phyloP scores from a whole-genome alignment of 2,797 vertebrate genomes.

The Luscinia luscinia region DNA sequence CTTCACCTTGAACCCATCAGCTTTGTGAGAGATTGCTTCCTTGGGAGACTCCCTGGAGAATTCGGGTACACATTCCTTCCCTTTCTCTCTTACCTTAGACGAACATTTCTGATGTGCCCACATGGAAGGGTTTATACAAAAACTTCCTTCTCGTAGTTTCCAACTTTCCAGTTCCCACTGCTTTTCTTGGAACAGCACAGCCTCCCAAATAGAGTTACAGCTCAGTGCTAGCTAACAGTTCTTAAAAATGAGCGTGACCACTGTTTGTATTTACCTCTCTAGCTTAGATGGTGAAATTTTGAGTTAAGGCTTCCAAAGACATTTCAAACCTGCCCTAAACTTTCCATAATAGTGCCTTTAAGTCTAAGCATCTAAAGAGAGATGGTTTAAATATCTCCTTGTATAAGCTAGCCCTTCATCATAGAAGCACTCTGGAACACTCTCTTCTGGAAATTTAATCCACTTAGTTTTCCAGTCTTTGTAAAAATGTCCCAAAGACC shows the following conservation, averaged over 20 bases:
- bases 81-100: not conserved
- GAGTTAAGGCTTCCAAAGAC: not conserved
- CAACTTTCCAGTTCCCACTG: not conserved
- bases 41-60: not conserved
- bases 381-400: not conserved
- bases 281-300: not conserved
- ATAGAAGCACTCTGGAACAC: not conserved
- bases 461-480: not conserved
- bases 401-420: not conserved
- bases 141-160: not conserved
- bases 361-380: not conserved
- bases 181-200: not conserved
- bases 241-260: not conserved
- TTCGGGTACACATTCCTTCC: not conserved
- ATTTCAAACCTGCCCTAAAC: not conserved
- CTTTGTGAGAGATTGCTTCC: not conserved
- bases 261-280: not conserved
- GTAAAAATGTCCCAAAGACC: not conserved
- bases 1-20: accelerated
- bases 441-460: not conserved
- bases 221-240: not conserved
- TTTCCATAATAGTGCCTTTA: not conserved
- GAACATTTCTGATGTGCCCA: not conserved
- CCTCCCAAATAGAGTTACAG: not conserved
- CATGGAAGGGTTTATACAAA: not conserved